Evolutionary conservation across 2,113 vertebrate genomes (phyloP).

Genomic region (Nothocercus julius): DNA sequence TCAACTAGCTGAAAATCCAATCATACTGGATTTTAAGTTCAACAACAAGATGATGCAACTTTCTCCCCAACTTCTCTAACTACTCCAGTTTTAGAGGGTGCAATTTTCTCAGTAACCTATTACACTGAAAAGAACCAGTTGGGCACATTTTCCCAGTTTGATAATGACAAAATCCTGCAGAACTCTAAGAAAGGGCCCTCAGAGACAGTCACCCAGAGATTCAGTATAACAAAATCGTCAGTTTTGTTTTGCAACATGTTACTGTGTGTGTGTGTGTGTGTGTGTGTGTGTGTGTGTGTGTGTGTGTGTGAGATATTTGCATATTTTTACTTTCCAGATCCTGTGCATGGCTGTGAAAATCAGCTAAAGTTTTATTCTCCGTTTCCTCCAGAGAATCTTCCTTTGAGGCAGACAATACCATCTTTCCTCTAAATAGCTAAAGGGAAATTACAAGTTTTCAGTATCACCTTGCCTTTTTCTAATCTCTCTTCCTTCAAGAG

Average conservation of each 20-base stretch:
- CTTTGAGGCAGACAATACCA: neutral
- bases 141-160: neutral
- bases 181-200: neutral
- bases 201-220: neutral
- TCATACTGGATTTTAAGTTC: neutral
- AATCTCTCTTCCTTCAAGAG: neutral
- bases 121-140: neutral
- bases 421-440: neutral
- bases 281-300: neutral
- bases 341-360: fast-evolving
- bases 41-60: neutral
- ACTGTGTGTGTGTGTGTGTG: neutral
- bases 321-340: neutral
- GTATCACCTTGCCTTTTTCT: neutral
- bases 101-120: neutral
- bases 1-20: neutral
- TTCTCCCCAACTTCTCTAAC: neutral
- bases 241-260: neutral
- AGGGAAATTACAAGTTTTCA: neutral
- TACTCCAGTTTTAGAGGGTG: neutral
- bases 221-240: neutral
- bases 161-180: neutral
- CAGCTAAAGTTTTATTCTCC: neutral
- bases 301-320: neutral
- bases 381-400: neutral